Conservation (phyloP, 2,888 invertebrate species). For the Dicycla oo region DNA sequence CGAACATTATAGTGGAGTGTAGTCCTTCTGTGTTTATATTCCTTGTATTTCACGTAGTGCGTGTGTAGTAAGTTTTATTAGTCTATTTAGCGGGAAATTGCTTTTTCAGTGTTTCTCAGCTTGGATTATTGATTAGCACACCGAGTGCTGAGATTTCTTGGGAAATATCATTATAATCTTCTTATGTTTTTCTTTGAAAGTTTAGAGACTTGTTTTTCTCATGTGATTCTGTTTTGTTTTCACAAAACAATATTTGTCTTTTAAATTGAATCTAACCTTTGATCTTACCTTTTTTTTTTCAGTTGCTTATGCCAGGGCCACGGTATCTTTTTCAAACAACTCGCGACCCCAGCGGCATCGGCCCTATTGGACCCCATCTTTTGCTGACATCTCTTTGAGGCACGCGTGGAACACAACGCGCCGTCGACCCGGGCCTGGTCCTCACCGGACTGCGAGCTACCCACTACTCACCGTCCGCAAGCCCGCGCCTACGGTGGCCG, state of each 20-base stretch:
- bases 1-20: neutral
- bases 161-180: slow-evolving; percentile 34
- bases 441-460: too few species aligned
- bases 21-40: slow-evolving; percentile 8
- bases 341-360: too few species aligned
- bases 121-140: slow-evolving; percentile 56
- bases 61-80: slow-evolving; percentile 64
- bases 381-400: too few species aligned
- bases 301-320: too few species aligned
- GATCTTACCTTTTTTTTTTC: too few species aligned
- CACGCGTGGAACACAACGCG: too few species aligned
- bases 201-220: neutral
- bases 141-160: slow-evolving; percentile 31
- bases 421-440: too few species aligned
- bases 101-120: slow-evolving; percentile 58
- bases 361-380: too few species aligned
- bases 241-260: neutral
- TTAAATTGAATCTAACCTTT: neutral
- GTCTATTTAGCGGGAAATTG: slow-evolving; percentile 63
- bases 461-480: too few species aligned
- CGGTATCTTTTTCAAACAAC: too few species aligned
- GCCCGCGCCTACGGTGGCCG: too few species aligned
- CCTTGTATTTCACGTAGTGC: slow-evolving; percentile 4
- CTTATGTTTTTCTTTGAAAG: slow-evolving; percentile 11
- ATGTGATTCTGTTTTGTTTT: neutral